Evolutionary conservation across 2,888 invertebrate species (phyloP).

Genomic region (Hoplodrina blanda): DNA sequence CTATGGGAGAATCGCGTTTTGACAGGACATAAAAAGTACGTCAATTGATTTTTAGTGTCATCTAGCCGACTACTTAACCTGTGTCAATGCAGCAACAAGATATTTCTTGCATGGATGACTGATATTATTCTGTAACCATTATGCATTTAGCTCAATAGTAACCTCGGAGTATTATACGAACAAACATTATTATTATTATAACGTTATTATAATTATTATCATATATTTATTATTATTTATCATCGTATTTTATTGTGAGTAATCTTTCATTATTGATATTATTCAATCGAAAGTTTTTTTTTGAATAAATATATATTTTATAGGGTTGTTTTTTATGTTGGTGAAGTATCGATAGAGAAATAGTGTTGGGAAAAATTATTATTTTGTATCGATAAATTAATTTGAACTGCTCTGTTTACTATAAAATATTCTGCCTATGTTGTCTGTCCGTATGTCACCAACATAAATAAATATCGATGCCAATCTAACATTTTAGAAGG

Average conservation of each 20-base stretch:
- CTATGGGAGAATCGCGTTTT: too few species aligned
- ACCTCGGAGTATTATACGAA: conserved; percentile 57
- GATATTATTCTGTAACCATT: conserved; percentile 63
- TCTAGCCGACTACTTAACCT: too few species aligned
- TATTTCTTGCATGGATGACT: conserved; percentile 60
- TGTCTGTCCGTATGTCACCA: conserved; percentile 34
- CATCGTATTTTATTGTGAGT: conserved; percentile 14
- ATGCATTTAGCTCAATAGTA: conserved; percentile 71
- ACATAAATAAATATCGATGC: conserved; percentile 44
- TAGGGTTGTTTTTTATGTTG: conserved; percentile 31
- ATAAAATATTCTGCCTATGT: background rate
- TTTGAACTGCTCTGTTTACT: background rate
- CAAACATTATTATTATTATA: conserved; percentile 50
- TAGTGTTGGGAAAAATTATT: conserved; percentile 16
- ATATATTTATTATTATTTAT: conserved; percentile 36
- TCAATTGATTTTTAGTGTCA: too few species aligned
- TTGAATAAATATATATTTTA: conserved; percentile 33
- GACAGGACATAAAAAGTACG: too few species aligned
- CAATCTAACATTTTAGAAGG: conserved; percentile 53
- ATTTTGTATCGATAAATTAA: conserved; percentile 32
- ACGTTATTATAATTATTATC: conserved; percentile 28
- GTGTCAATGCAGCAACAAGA: conserved; percentile 9
- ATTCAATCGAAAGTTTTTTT: conserved; percentile 30
- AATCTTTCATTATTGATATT: conserved; percentile 52
- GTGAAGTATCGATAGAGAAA: conserved; percentile 7